A percentile compares a stretch with the other conserved stretches of the same genome.
Conservation (phyloP, 2,888 invertebrate species). For the Catocala sponsa region DNA sequence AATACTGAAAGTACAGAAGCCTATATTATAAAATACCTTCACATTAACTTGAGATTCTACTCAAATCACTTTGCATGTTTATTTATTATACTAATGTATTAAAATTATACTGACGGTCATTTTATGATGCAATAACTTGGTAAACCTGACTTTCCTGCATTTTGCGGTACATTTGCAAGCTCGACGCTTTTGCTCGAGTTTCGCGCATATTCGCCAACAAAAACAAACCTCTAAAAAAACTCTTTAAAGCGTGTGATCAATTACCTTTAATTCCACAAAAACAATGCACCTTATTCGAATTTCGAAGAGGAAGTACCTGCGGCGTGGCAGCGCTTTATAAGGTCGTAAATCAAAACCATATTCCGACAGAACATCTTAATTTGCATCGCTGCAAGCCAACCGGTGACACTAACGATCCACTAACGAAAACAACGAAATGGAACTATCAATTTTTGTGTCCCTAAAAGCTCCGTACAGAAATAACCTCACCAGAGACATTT, state of each 20-base stretch:
- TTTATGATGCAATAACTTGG: too few relatives aligned
- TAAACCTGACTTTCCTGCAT: neutral
- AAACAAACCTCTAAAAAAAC: constrained; percentile 35
- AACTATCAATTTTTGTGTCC: constrained; percentile 80
- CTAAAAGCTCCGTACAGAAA: constrained; percentile 73
- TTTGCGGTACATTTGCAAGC: neutral
- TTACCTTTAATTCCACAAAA: constrained; percentile 43
- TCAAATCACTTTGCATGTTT: too few relatives aligned
- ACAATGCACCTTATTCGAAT: constrained; percentile 58
- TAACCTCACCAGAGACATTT: constrained; percentile 61
- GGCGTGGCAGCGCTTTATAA: constrained; percentile 64
- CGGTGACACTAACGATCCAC: constrained; percentile 80
- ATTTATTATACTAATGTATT: too few relatives aligned
- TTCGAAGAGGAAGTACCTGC: constrained; percentile 53
- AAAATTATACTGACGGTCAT: too few relatives aligned
- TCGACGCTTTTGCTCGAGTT: constrained; percentile 8
- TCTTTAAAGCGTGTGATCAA: constrained; percentile 39
- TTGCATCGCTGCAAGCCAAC: constrained; percentile 78
- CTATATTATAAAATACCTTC: too few relatives aligned
- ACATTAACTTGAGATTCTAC: too few relatives aligned
- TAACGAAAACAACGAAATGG: constrained; percentile 80
- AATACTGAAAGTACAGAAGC: too few relatives aligned
- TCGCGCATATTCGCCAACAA: constrained; percentile 7
- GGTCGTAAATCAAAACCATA: constrained; percentile 77
- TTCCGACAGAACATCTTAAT: constrained; percentile 80